These are phyloP conservation scores for Plestiodon gilberti DNA, from an alignment of 2,113 vertebrate genomes.

Conservation along the genomic window DNA sequence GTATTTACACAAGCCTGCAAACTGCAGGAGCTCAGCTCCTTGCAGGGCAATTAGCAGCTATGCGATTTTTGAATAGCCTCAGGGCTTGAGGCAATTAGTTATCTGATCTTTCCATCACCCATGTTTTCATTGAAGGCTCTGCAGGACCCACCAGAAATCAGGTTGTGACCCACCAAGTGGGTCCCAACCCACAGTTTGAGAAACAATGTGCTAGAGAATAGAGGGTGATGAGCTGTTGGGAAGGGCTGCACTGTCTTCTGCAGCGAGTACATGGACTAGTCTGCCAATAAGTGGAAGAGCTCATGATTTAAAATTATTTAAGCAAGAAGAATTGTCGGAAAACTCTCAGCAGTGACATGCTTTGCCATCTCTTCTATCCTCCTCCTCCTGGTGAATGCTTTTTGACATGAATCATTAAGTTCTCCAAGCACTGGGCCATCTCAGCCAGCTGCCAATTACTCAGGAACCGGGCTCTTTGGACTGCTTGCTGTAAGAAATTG, in stretches of 20 bases:
- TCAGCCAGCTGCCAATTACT: slow-evolving; percentile 73
- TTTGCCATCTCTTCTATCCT: background rate
- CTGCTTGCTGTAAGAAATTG: slow-evolving; percentile 73
- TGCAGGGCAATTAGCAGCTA: too few relatives aligned
- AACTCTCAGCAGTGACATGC: slow-evolving; percentile 53
- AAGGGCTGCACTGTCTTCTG: background rate
- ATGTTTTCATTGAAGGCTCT: too few relatives aligned
- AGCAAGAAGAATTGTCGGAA: slow-evolving; percentile 41
- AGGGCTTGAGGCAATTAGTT: too few relatives aligned
- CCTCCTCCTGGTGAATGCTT: slow-evolving; percentile 68
- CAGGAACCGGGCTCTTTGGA: slow-evolving; percentile 67
- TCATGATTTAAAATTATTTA: slow-evolving; percentile 59
- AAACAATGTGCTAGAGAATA: too few relatives aligned
- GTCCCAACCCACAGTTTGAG: too few relatives aligned
- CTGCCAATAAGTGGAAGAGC: slow-evolving; percentile 16
- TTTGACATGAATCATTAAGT: slow-evolving; percentile 73
- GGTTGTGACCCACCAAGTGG: too few relatives aligned
- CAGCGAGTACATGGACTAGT: background rate
- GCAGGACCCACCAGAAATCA: too few relatives aligned
- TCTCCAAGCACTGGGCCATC: slow-evolving; percentile 51
- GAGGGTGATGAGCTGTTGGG: too few relatives aligned
- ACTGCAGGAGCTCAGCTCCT: too few relatives aligned
- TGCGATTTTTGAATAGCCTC: too few relatives aligned
- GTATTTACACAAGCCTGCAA: too few relatives aligned
- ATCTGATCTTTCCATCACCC: too few relatives aligned